phyloP scores from a whole-genome alignment of 2,888 invertebrate species.

The Tridacna crocea region DNA sequence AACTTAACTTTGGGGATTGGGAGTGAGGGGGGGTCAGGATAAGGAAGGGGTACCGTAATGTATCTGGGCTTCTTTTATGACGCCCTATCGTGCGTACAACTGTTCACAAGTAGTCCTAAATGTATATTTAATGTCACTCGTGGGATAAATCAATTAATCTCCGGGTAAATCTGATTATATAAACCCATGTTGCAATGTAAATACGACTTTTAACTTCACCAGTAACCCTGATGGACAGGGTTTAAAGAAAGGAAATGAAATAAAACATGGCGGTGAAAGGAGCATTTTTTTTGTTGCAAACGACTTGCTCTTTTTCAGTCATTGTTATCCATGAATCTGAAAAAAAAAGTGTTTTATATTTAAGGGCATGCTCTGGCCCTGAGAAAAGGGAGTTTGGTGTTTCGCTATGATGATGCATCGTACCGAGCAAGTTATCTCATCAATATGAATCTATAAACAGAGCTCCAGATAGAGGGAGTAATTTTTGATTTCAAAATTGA shows the following conservation, averaged over 20 bases:
- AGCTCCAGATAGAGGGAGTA: too few species aligned
- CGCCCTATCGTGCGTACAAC: neutral
- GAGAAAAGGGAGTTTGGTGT: neutral
- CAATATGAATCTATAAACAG: too few species aligned
- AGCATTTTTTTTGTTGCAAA: neutral
- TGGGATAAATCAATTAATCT: neutral
- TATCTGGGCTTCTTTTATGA: neutral
- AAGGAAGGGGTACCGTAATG: neutral
- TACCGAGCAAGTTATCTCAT: too few species aligned
- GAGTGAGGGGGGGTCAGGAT: too few species aligned
- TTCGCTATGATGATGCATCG: too few species aligned
- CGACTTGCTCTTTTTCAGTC: neutral
- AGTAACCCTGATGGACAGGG: too few species aligned
- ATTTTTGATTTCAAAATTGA: too few species aligned
- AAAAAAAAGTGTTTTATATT: too few species aligned
- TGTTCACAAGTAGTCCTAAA: neutral
- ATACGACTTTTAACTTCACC: neutral
- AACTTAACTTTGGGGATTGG: too few species aligned
- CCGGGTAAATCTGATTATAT: neutral
- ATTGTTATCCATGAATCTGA: too few species aligned
- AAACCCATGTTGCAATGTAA: neutral
- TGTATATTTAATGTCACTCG: neutral
- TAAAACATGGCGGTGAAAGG: neutral
- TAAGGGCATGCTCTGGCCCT: neutral
- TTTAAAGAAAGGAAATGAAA: too few species aligned